Evolutionary conservation across 2,797 vertebrate genomes (phyloP), one percentile per base, ranked within the genome.

Genomic region (Limosa lapponica): DNA sequence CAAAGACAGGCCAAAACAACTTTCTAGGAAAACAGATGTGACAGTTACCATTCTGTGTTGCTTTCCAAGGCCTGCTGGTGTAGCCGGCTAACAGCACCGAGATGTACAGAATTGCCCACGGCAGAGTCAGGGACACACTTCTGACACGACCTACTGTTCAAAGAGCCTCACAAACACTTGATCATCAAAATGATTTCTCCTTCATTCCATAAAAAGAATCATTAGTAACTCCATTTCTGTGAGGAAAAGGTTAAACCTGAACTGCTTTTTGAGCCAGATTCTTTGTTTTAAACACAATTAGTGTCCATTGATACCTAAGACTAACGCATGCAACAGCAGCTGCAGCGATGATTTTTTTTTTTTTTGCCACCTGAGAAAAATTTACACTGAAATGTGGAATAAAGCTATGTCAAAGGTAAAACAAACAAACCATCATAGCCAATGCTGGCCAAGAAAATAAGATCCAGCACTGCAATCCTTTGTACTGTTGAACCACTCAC

Each of bases 351-450:
- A 41, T 77, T 54, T 54, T 59, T 75, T 71, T 43, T 77, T 57
- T 54, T 74, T 77, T 72, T 74, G 2, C 32, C 2, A 8, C 19
- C 39, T 44, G 24, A 64, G 37, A 46, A 95, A 86, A 81, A 86
- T 62, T 73, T 52, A 72, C 61, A 88, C 30, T 36, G 62, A 81
- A 66, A 78, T 58, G 44, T 80, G 34, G 59, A 88, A 91, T 79
- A 87, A 88, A 37, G 36, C 34, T 72, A 48, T 66, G n/a, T 54
- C 72, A 94, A 87, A 95, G 70, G n/a, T 88, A 95, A 96, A 93
- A 95, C 43, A 94, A 96, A 82, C 30, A 91, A 89, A 70, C 20
- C 51, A 58, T 72, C 7, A 39, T 14, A 87, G 52, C 18, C 18
- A 77, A 13, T 37, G 27, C 8, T 3, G 6, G 49, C 57, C 74